Conservation (phyloP, 1,140 invertebrate genomes). For the Nasonia vitripennis region DNA sequence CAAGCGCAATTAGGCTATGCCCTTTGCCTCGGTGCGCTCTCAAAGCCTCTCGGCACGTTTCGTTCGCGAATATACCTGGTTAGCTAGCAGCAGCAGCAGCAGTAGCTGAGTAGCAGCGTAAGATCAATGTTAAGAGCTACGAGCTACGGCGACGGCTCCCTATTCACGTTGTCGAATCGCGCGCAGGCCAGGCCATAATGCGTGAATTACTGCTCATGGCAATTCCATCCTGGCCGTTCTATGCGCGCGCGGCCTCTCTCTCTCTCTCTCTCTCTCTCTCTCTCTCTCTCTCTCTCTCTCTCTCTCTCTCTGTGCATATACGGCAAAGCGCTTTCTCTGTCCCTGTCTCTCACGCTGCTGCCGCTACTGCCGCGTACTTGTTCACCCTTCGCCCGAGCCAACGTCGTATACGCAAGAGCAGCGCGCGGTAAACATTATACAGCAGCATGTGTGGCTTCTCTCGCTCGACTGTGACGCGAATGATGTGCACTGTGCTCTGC, state of each 20-base stretch:
- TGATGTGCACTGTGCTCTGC: conserved; percentile 20
- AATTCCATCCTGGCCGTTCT: conserved; percentile 31
- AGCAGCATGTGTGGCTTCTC: conserved; percentile 2
- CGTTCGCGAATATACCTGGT: background rate
- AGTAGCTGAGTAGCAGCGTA: conserved; percentile 35
- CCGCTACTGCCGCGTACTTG: background rate
- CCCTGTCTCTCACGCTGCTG: background rate
- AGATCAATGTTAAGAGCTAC: conserved; percentile 58
- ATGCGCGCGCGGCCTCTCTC: background rate
- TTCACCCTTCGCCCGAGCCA: background rate
- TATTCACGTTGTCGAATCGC: conserved; percentile 57
- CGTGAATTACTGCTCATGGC: conserved; percentile 58
- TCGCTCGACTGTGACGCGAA: conserved; percentile 2
- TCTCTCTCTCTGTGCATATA: background rate
- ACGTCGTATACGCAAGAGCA: background rate
- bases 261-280: background rate
- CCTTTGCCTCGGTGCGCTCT: background rate
- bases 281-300: background rate
- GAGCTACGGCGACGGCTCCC: conserved; percentile 32
- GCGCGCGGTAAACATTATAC: conserved; percentile 14
- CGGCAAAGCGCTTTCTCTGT: background rate
- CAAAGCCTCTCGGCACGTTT: background rate
- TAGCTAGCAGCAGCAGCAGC: conserved; percentile 23
- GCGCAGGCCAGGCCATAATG: conserved; percentile 55
- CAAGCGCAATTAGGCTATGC: background rate